phyloP scores from a whole-genome alignment of 2,797 vertebrate genomes.

The Mallotus villosus region DNA sequence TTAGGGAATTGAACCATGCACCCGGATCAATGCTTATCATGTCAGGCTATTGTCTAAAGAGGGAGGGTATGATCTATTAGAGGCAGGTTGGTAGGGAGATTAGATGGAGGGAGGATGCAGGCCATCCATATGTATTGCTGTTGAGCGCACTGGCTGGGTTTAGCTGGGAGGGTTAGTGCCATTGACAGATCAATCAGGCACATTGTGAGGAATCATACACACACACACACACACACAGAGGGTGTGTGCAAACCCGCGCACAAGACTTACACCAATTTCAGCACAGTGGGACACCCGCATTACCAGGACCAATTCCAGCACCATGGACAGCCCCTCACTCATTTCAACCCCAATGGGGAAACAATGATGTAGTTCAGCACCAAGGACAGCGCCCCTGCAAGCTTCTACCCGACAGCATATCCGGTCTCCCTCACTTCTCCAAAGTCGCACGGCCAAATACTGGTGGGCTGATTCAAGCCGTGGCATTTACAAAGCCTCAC shows the following conservation, averaged over 20 bases:
- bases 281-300: not conserved
- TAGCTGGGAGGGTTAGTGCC: not conserved
- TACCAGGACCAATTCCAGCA: not conserved
- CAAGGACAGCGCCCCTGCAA: not conserved
- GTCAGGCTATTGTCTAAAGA: constrained; percentile 33
- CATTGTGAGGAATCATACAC: not conserved
- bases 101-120: not conserved
- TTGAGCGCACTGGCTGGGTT: not conserved
- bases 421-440: not conserved
- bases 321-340: not conserved
- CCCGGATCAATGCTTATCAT: constrained; percentile 60
- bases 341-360: not conserved
- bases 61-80: constrained; percentile 10
- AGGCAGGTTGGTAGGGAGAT: not conserved
- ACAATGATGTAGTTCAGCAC: not conserved
- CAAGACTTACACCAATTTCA: not conserved
- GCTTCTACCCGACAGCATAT: not conserved
- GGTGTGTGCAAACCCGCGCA: not conserved
- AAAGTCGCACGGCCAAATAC: too few species aligned
- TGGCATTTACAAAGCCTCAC: too few species aligned
- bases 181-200: constrained; percentile 2
- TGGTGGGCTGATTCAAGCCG: too few species aligned
- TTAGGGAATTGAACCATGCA: constrained; percentile 54
- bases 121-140: not conserved
- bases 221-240: constrained; percentile 7